Base-by-base conservation (phyloP, 2,797 vertebrate genomes). In the Tadarida brasiliensis region DNA sequence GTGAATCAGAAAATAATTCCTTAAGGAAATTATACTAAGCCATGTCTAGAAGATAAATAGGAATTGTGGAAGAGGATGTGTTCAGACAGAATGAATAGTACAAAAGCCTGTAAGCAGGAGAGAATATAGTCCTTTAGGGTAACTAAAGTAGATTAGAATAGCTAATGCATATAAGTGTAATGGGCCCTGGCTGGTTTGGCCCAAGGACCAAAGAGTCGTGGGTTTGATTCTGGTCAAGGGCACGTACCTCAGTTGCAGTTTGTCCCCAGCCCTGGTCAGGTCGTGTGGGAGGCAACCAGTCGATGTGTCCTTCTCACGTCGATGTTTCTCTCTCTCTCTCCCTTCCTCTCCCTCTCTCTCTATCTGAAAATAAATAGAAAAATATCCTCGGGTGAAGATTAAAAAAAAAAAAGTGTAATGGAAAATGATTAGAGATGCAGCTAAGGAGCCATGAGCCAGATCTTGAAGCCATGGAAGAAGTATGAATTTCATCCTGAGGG, bases 401-500 rank as follows among this genome's bases (percentile, higher is more conserved):
- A 44, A 44, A 44, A 44, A 44, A 44, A 44, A 44, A 44, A 35
- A 94, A 94, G 11, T 44, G 17, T 49, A 74, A 65, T 10, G 63
- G 35, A 71, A 95, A 84, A 71, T 81, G 57, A 51, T 77, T 89
- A 84, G 81, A 57, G 83, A 57, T 54, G 49, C 39, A 15, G 3
- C 68, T 57, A 87, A 54, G 33, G 33, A 93, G 39, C 19, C 16
- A n/a, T 77, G 35, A 96, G n/a, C 77, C 89, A 92, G 54, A 77
- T 82, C 68, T 85, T 91, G 74, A 91, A 93, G 26, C 30, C 10
- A 56, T 68, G 44, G 9, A 70, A 89, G 28, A 44, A 95, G 47
- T 94, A 74, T 90, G 67, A 14, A 74, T 95, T 95, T 92, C 91
- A 89, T 91, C 39, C 61, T 91, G 56, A 94, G 49, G 63, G 47